Conservation (phyloP, 2,797 vertebrate genomes). For the Rousettus madagascariensis region DNA sequence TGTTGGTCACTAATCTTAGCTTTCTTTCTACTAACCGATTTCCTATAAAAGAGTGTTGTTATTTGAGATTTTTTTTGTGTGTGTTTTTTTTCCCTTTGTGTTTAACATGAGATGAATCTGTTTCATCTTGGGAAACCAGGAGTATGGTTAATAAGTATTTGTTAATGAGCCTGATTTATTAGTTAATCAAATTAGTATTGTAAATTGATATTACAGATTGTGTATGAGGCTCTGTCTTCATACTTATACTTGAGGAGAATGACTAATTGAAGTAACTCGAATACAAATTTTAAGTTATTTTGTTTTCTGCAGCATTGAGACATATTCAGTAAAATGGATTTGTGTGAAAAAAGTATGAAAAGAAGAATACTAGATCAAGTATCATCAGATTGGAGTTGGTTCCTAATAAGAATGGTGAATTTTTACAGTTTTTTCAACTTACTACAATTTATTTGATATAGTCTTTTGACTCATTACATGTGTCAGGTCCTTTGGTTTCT, state of each 20-base stretch:
- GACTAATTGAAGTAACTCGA: conserved; percentile 1
- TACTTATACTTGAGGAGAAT: neutral
- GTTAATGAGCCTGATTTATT: neutral
- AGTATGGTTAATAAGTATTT: conserved; percentile 15
- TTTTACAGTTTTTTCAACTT: neutral
- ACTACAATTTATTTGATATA: neutral
- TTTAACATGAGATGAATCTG: neutral
- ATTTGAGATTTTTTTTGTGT: neutral
- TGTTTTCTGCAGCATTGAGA: neutral
- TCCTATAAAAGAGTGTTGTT: neutral
- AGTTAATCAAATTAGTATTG: neutral
- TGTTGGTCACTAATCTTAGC: neutral
- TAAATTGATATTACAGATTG: neutral
- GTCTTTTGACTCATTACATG: neutral
- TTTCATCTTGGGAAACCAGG: conserved; percentile 2
- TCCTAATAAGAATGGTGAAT: neutral
- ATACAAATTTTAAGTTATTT: conserved; percentile 16
- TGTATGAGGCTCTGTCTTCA: neutral
- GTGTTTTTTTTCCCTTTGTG: neutral
- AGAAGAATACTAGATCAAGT: neutral
- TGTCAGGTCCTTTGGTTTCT: neutral
- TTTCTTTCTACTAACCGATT: neutral
- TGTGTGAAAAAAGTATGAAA: neutral
- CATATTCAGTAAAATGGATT: neutral
- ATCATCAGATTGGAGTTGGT: neutral